A percentile compares a stretch with the other conserved stretches of the same genome.
Evolutionary conservation across 2,888 invertebrate species (phyloP).

Genomic region (Sarcophaga variegata): DNA sequence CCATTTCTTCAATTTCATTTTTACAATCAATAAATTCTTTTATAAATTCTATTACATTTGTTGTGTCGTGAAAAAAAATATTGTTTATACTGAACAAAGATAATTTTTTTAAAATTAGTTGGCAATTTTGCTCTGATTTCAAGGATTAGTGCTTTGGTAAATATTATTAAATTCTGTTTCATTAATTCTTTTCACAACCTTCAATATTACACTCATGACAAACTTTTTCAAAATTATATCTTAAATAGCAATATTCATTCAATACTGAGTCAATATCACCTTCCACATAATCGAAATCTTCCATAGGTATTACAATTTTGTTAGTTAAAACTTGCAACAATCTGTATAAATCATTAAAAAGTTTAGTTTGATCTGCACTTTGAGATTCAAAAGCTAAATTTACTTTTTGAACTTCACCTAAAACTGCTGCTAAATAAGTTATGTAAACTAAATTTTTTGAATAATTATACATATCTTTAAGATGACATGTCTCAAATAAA

Average conservation of each 20-base stretch:
- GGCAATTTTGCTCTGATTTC: slow-evolving; percentile 15
- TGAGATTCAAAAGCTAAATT: too few relatives aligned
- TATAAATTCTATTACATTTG: neutral
- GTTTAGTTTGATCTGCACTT: too few relatives aligned
- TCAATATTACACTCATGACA: neutral
- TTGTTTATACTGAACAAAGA: too few relatives aligned
- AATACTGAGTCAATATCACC: neutral
- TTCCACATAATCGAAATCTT: slow-evolving; percentile 3
- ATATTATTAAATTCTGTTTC: slow-evolving; percentile 1
- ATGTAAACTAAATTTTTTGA: too few relatives aligned
- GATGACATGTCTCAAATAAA: too few relatives aligned
- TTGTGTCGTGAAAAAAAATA: too few relatives aligned
- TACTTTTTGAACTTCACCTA: too few relatives aligned
- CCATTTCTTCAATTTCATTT: neutral
- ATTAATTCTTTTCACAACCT: slow-evolving; percentile 5
- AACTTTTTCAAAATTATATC: too few relatives aligned
- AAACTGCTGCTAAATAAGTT: too few relatives aligned
- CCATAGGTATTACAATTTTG: neutral
- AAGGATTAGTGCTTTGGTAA: slow-evolving; percentile 7
- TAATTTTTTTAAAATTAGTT: neutral
- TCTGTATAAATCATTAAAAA: too few relatives aligned
- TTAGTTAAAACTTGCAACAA: neutral
- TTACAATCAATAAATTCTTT: slow-evolving; percentile 5
- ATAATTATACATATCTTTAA: too few relatives aligned
- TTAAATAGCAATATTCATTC: too few relatives aligned